Evolutionary conservation across 1,140 invertebrate genomes (phyloP), one percentile per base, ranked within the genome.

Genomic region (Tribolium castaneum): DNA sequence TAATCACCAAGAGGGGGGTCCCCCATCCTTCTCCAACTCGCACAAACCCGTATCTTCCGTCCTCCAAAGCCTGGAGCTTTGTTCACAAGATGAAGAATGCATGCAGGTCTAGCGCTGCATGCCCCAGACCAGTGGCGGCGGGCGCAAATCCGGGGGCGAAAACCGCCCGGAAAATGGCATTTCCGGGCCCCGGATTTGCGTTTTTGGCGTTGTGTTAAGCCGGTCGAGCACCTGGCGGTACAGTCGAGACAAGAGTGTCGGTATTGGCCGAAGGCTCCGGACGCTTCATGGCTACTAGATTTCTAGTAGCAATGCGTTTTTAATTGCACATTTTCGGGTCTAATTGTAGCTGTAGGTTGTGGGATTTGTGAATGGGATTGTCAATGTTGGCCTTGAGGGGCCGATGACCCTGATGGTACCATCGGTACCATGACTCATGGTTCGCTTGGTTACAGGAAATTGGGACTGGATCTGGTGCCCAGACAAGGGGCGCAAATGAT

Each of bases 381-480:
- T 10, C 39, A 45, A 3, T 45, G 4, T 66, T 66, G 12, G 59
- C 59, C 59, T 66, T 35, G 59, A n/a, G 59, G 9, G 59, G 7
- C 6, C 59, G 59, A 35, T 39, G 59, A 66, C 54, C 59, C 7
- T 25, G 19, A 66, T 66, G 59, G 59, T 66, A 66, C 59, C 12
- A 10, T 12, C n/a, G 34, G n/a, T 12, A 13, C 12, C 54, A 30
- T 30, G 25, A 30, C 25, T 30, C 25, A 30, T 30, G 25, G 25
- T 30, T 30, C 25, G 25, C 25, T 70, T 13, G 13, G 35, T 51
- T 72, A 35, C 88, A 98, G 96, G 86, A 95, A 97, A 90, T 90
- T 98, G 6, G 96, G 95, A 0, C 87, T 98, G 81, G 97, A 98
- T 88, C 85, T 98, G 83, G 96, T 98, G 12, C 97, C 97, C 0